These are phyloP conservation scores for Lepidocyrtinus sp. DNA, from an alignment of 2,888 invertebrate genomes.

Conservation along the genomic window DNA sequence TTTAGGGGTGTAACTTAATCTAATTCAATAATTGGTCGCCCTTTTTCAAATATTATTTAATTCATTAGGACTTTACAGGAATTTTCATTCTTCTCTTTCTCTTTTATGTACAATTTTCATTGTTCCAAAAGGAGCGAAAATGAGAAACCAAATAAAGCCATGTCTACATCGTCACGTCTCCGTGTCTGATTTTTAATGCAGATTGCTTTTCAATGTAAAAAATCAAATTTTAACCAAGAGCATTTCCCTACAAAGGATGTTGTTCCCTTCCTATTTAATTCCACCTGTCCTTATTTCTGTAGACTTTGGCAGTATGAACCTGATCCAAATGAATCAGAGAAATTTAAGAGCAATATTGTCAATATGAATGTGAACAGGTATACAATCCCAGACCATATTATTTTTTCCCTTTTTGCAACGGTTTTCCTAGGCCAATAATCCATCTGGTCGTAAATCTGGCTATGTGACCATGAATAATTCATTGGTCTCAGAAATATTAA, in stretches of 20 bases:
- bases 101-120: not conserved
- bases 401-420: not conserved
- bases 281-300: no score
- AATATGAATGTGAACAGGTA: slow-evolving; percentile 9
- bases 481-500: slow-evolving; percentile 6
- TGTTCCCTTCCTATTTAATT: not conserved
- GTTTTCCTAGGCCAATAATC: not conserved
- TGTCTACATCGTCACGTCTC: not conserved
- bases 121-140: slow-evolving; percentile 5
- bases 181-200: slow-evolving; percentile 3
- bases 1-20: slow-evolving; percentile 28
- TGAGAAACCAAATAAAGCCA: slow-evolving; percentile 4
- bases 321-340: no score
- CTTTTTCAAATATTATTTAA: not conserved
- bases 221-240: no score
- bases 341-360: no score
- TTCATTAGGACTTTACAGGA: slow-evolving; percentile 3
- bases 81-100: not conserved
- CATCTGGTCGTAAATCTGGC: not conserved
- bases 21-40: slow-evolving; percentile 15
- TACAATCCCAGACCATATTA: no score
- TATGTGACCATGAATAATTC: slow-evolving; percentile 13
- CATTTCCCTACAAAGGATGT: not conserved
- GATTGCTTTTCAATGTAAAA: no score
- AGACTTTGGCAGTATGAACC: no score